Evolutionary conservation across 1,140 invertebrate species (phyloP).

Genomic region (Heliconius melpomene): DNA sequence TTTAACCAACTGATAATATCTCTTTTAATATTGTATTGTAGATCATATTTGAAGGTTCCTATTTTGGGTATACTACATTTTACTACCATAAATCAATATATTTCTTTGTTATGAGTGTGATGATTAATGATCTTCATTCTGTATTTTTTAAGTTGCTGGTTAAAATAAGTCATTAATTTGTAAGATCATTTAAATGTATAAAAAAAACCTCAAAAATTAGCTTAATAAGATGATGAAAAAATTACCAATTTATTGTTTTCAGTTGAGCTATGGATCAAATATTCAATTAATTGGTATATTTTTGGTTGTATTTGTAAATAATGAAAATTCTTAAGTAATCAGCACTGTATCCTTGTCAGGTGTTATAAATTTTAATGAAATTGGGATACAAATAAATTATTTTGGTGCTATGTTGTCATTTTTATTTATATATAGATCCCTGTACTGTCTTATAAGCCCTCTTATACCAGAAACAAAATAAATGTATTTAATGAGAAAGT

Average conservation of each 20-base stretch:
- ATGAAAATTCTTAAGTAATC: constrained; percentile 31
- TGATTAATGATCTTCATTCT: constrained; percentile 60
- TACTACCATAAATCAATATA: constrained; percentile 22
- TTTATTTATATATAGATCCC: constrained; percentile 38
- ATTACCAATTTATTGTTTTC: not conserved
- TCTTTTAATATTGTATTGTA: constrained; percentile 25
- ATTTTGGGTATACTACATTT: constrained; percentile 20
- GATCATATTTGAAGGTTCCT: constrained; percentile 26
- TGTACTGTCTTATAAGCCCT: no score
- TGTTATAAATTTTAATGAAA: constrained; percentile 40
- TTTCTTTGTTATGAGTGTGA: constrained; percentile 53
- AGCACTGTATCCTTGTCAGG: constrained; percentile 33
- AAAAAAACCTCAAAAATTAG: not conserved
- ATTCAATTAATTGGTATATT: constrained; percentile 2
- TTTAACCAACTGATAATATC: not conserved
- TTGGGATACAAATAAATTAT: constrained; percentile 66
- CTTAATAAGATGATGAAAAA: constrained; percentile 1
- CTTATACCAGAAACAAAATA: no score
- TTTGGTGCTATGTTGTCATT: constrained; percentile 67
- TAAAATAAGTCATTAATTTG: constrained; percentile 57
- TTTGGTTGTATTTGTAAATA: constrained; percentile 38
- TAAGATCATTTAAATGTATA: constrained; percentile 38
- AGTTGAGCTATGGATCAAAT: not conserved
- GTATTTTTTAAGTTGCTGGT: constrained; percentile 51
- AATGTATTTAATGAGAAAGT: no score